Evolutionary conservation across 1,140 invertebrate genomes (phyloP).

Genomic region (Drosophila ohnishii): DNA sequence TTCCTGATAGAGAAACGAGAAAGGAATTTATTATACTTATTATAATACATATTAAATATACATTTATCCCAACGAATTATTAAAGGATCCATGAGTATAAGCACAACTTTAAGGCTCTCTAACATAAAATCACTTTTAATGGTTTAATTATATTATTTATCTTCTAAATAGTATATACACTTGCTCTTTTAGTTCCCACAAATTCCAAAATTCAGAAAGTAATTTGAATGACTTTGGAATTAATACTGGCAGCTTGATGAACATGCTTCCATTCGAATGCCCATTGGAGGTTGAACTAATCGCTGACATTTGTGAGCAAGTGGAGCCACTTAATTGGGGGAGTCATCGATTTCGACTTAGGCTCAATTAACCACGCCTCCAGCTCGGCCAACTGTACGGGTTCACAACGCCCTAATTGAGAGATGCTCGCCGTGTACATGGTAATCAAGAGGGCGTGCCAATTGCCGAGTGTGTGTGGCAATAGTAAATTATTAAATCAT

Average conservation of each 20-base stretch:
- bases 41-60: no score
- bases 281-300: conserved; percentile 26
- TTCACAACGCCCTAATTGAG: conserved; percentile 72
- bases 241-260: neutral
- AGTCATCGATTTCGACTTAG: conserved; percentile 71
- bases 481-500: conserved; percentile 64
- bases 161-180: neutral
- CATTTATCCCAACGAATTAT: no score
- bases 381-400: conserved; percentile 52
- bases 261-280: conserved; percentile 8
- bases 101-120: no score
- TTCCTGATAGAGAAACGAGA: neutral
- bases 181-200: neutral
- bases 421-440: conserved; percentile 53
- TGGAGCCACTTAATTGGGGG: conserved; percentile 37
- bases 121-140: neutral
- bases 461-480: conserved; percentile 53
- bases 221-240: neutral
- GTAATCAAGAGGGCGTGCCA: conserved; percentile 60
- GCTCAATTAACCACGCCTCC: conserved; percentile 63
- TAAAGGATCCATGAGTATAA: no score
- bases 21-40: neutral
- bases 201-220: neutral
- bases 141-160: neutral
- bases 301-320: conserved; percentile 43